Base-by-base conservation (phyloP, 2,888 invertebrate species). In the Octodonta nipae region DNA sequence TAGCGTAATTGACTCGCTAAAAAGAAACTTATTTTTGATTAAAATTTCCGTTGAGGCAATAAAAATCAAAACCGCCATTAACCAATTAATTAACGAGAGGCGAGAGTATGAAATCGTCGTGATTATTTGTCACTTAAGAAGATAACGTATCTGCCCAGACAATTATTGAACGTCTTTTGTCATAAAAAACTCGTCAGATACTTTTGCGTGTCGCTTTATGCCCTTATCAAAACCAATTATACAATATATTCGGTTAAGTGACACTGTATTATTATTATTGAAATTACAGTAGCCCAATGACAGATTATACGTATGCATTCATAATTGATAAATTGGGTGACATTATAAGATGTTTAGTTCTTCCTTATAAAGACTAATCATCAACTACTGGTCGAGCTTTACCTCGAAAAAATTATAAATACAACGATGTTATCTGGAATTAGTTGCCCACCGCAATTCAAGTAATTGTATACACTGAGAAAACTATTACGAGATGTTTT, bases 221-320 rank as follows among this genome's bases (percentile, higher is more conserved):
- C 60, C 60, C 60, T 59, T 60, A 61, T 61, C 60, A 59, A 55
- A 60, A 58, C 58, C 60, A 61, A 61, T 61, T 61, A 61, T 58
- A 60, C 58, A 58, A 58, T 61, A 52, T 56, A 60, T 52, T 55
- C 52, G 45, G 54, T 60, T 58, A 59, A 58, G 58, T 58, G 58
- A 58, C 56, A 55, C 57, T 54, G 51, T 54, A 53, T 52, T 55
- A 55, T 56, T 57, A 56, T 54, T 56, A 59, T 58, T 57, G 56
- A 58, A 57, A 58, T 58, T 58, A 56, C 56, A 52, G 54, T 51
- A 52, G 54, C 44, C 52, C 55, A 53, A 51, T 55, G 54, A 53
- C 52, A 51, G 52, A 54, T 55, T 56, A 56, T 29, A 36, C 34
- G 29, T 50, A 37, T 48, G 53, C 52, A 58, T 56, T 55, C 54